Percentiles rank a stretch among this genome's conserved stretches.
Conservation (phyloP, 2,797 vertebrate species). For the Acridotheres tristis region DNA sequence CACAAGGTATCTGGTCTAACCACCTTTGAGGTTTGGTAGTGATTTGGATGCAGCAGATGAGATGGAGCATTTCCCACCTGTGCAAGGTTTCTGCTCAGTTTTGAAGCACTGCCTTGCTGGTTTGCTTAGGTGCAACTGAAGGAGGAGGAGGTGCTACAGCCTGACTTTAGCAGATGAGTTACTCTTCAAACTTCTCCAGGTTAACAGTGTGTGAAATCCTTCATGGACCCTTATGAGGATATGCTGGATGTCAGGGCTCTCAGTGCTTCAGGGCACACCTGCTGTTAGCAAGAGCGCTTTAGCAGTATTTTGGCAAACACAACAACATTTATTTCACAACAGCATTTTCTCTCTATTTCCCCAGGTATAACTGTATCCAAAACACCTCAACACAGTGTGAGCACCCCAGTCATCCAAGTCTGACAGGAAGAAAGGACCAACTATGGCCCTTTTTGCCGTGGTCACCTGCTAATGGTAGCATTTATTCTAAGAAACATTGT, state of each 20-base stretch:
- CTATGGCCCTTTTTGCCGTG: rapidly evolving
- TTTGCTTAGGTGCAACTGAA: neutral
- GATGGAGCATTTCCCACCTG: neutral
- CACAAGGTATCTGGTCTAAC: neutral
- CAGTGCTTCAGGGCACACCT: neutral
- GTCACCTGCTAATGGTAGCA: neutral
- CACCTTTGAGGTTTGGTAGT: neutral
- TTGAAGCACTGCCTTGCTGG: neutral
- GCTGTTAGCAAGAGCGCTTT: neutral
- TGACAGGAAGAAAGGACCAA: neutral
- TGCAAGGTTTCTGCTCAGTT: neutral
- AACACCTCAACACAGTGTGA: neutral
- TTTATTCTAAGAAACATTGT: neutral
- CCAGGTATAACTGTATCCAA: neutral
- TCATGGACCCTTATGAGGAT: neutral
- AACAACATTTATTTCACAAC: neutral
- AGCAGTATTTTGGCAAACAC: neutral
- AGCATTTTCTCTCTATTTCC: neutral
- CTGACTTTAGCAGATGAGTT: neutral
- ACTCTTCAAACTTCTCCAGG: neutral
- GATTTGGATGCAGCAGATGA: neutral
- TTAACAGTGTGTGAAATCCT: neutral
- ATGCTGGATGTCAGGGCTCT: neutral
- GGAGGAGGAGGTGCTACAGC: neutral
- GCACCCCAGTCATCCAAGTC: neutral